Conservation (phyloP, 2,888 invertebrate species). For the Latrodectus hesperus region DNA sequence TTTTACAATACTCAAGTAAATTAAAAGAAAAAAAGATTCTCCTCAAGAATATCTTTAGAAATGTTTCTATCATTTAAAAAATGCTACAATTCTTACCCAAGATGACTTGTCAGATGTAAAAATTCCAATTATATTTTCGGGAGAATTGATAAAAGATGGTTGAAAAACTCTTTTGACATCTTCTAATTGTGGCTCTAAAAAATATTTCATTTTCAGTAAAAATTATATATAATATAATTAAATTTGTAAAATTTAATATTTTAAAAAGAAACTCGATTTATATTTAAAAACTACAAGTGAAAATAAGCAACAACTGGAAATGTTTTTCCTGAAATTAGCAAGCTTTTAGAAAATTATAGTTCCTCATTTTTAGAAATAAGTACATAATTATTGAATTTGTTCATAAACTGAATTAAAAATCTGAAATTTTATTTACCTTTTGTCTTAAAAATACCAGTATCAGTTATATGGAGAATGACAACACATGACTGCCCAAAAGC, state of each 20-base stretch:
- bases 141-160: slow-evolving; percentile 37
- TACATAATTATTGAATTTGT: too few species aligned
- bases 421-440: slow-evolving; percentile 10
- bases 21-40: too few species aligned
- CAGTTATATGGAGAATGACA: slow-evolving; percentile 52
- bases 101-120: slow-evolving; percentile 55
- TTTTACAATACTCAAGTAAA: too few species aligned
- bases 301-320: too few species aligned
- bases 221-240: too few species aligned
- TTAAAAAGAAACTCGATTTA: too few species aligned
- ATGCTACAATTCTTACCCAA: slow-evolving; percentile 28
- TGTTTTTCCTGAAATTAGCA: too few species aligned
- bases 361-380: too few species aligned
- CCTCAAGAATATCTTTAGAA: neutral
- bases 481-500: slow-evolving; percentile 56
- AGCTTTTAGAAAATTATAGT: too few species aligned
- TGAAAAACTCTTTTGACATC: slow-evolving; percentile 27
- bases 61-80: neutral
- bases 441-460: slow-evolving; percentile 31
- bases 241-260: too few species aligned
- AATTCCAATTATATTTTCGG: slow-evolving; percentile 49
- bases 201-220: neutral
- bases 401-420: neutral
- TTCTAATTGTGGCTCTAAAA: slow-evolving; percentile 11
- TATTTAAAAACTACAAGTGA: too few species aligned